phyloP scores from a whole-genome alignment of 2,888 invertebrate genomes.

The Petrophora chlorosata region DNA sequence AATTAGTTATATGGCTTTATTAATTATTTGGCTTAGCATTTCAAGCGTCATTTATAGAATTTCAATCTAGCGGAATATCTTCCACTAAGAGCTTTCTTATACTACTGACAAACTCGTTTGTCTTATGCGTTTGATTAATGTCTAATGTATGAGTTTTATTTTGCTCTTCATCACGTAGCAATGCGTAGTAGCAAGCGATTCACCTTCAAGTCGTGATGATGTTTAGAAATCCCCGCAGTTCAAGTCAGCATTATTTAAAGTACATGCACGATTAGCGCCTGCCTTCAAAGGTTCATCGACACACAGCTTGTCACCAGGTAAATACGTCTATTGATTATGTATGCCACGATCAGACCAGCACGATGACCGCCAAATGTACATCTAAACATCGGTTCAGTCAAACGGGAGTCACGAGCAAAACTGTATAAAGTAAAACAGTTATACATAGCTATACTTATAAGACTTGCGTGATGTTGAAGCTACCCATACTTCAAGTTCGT shows the following conservation, averaged over 20 bases:
- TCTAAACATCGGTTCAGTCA: constrained; percentile 14
- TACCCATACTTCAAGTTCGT: no score
- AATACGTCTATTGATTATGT: constrained; percentile 51
- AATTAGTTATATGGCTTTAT: not conserved
- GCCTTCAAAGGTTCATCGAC: constrained; percentile 34
- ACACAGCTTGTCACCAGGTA: constrained; percentile 39
- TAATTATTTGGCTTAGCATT: not conserved
- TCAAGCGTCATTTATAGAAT: no score
- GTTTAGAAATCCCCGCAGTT: constrained; percentile 21
- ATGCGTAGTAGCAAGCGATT: not conserved
- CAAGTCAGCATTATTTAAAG: constrained; percentile 7
- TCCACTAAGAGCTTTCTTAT: no score
- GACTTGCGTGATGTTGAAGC: no score
- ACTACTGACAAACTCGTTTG: no score
- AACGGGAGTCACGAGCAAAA: constrained; percentile 12
- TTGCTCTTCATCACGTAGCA: no score
- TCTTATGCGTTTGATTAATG: no score
- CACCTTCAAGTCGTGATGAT: constrained; percentile 11
- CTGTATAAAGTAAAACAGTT: no score
- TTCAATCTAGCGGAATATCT: no score
- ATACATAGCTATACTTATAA: no score
- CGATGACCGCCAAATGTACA: constrained; percentile 37
- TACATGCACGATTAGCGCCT: constrained; percentile 19
- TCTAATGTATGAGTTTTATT: constrained; percentile 4
- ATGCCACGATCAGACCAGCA: constrained; percentile 46